phyloP scores from a whole-genome alignment of 1,140 invertebrate genomes.

The Prorops nasuta region DNA sequence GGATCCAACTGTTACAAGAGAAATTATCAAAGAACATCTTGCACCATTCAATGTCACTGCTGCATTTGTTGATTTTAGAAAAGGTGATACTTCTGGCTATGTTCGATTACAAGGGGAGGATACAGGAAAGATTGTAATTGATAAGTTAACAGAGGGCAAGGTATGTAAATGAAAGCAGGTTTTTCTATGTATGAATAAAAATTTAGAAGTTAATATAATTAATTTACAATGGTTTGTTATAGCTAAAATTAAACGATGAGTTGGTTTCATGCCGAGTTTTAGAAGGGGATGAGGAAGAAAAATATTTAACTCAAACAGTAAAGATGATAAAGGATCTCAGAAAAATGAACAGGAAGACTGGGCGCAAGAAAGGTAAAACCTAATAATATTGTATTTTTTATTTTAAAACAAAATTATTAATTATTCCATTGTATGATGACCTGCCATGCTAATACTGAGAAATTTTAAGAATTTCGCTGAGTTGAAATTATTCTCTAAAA shows the following conservation, averaged over 20 bases:
- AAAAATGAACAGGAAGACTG: slow-evolving; percentile 46
- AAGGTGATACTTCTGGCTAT: slow-evolving; percentile 70
- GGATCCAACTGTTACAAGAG: slow-evolving; percentile 63
- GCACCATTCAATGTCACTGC: slow-evolving; percentile 63
- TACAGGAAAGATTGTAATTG: slow-evolving; percentile 63
- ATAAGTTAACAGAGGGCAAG: slow-evolving; percentile 65
- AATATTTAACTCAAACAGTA: slow-evolving; percentile 64
- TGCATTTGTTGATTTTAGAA: slow-evolving; percentile 73
- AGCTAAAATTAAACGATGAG: background rate
- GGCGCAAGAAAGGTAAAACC: slow-evolving; percentile 38
- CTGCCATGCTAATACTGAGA: slow-evolving; percentile 58
- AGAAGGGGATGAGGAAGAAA: slow-evolving; percentile 69
- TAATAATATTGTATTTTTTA: no score
- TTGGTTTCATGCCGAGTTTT: slow-evolving; percentile 45
- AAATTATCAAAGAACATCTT: slow-evolving; percentile 71
- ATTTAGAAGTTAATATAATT: no score
- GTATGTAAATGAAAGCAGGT: slow-evolving; percentile 21
- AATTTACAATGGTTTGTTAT: background rate
- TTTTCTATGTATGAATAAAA: background rate
- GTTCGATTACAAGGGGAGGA: slow-evolving; percentile 70
- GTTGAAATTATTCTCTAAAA: slow-evolving; percentile 36
- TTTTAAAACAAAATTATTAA: no score
- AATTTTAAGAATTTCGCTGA: slow-evolving; percentile 52
- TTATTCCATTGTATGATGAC: slow-evolving; percentile 43
- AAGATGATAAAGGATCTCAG: slow-evolving; percentile 63